Conservation (phyloP, 2,113 vertebrate genomes). For the Nothocercus julius region DNA sequence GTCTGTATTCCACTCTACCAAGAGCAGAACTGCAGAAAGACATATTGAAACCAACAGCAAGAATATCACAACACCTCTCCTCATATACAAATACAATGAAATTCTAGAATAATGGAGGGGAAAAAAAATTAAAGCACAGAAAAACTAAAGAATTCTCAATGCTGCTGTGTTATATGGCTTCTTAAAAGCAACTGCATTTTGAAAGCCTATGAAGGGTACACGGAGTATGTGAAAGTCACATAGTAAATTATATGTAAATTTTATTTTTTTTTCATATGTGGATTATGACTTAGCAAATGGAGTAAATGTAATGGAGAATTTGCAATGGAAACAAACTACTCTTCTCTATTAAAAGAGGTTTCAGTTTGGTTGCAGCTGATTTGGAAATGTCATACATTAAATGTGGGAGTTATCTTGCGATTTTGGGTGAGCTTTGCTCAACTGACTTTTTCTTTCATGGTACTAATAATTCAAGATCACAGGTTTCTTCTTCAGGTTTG, state of each 20-base stretch:
- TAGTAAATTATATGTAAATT: not conserved
- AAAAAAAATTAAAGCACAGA: not conserved
- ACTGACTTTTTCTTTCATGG: not conserved
- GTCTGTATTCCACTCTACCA: not conserved
- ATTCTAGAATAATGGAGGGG: not conserved
- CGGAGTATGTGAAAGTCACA: not conserved
- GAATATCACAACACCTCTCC: not conserved
- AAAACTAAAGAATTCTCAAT: not conserved
- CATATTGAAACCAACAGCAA: not conserved
- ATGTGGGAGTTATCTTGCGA: not conserved
- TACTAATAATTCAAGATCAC: not conserved
- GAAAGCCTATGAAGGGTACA: not conserved
- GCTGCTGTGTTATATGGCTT: not conserved
- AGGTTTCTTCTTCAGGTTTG: not conserved
- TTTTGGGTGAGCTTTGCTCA: not conserved
- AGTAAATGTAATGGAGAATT: not conserved
- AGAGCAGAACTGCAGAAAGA: not conserved
- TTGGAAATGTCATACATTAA: not conserved
- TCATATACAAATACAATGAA: not conserved
- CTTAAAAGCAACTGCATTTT: not conserved
- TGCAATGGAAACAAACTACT: not conserved
- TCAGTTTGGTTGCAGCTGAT: not conserved
- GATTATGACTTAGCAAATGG: not conserved
- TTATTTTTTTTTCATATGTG: not conserved
- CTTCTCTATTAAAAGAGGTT: not conserved